Evolutionary conservation across 2,113 vertebrate genomes (phyloP).

Genomic region (Rhinoptilus africanus): DNA sequence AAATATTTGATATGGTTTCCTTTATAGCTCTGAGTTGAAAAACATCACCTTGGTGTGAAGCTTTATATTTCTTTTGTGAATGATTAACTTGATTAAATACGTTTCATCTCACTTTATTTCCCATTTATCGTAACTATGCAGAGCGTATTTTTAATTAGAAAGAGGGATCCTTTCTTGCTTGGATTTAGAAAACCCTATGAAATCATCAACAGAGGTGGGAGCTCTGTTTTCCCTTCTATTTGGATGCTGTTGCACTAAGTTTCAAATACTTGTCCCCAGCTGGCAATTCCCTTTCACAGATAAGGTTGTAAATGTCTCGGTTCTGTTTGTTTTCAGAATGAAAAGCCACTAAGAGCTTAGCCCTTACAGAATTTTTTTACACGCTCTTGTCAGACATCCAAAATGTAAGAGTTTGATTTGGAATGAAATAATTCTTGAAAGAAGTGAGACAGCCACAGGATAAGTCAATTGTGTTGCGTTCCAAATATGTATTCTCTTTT

Average conservation of each 20-base stretch:
- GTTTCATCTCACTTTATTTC: constrained; percentile 27
- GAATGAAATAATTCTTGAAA: background rate
- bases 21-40: background rate
- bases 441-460: background rate
- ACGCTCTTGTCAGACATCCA: background rate
- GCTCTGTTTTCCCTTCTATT: background rate
- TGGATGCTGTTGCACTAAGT: background rate
- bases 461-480: background rate
- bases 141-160: constrained; percentile 20
- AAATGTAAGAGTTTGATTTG: background rate
- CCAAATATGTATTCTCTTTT: background rate
- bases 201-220: background rate
- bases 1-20: background rate
- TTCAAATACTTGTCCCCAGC: background rate
- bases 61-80: constrained; percentile 15
- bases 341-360: background rate
- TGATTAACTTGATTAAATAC: constrained; percentile 31
- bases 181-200: background rate
- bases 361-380: background rate
- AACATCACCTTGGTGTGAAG: background rate
- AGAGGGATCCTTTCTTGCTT: background rate
- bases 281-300: background rate
- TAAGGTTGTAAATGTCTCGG: background rate
- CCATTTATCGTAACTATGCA: constrained; percentile 30
- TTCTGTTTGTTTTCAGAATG: background rate